Evolutionary conservation across 2,888 invertebrate species (phyloP).

Genomic region (Heterodera filipjevi): DNA sequence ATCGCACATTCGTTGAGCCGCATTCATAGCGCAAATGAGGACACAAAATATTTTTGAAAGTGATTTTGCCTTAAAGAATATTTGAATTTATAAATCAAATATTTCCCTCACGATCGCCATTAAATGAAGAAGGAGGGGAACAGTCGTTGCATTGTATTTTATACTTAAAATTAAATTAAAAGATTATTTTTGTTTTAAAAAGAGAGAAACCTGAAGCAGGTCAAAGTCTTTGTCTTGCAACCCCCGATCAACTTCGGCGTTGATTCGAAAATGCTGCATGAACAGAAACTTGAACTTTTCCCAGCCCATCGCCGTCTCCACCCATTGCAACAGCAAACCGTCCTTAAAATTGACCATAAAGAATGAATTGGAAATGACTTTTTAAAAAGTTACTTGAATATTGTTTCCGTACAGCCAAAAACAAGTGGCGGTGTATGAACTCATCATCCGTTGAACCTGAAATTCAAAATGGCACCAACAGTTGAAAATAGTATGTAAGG

Average conservation of each 20-base stretch:
- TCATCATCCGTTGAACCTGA: constrained; percentile 54
- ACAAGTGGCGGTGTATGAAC: constrained; percentile 51
- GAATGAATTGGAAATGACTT: neutral
- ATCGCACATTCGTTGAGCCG: constrained; percentile 49
- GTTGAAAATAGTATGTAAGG: too few species aligned
- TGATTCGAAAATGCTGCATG: constrained; percentile 46
- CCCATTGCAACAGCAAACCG: constrained; percentile 50
- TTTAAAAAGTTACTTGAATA: constrained; percentile 12
- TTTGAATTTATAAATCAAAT: neutral
- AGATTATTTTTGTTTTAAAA: neutral
- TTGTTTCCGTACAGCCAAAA: constrained; percentile 52
- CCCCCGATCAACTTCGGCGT: constrained; percentile 46
- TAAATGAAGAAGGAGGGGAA: constrained; percentile 8
- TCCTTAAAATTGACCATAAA: constrained; percentile 31
- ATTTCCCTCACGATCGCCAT: constrained; percentile 8
- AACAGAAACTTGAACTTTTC: constrained; percentile 46
- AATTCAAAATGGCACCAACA: constrained; percentile 46
- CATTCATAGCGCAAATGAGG: constrained; percentile 47
- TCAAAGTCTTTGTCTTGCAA: constrained; percentile 46
- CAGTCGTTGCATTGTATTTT: constrained; percentile 49
- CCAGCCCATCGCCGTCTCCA: constrained; percentile 49
- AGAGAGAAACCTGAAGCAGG: constrained; percentile 36
- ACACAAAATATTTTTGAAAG: constrained; percentile 52
- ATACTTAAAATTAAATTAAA: constrained; percentile 9
- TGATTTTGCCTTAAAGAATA: constrained; percentile 33